phyloP scores from a whole-genome alignment of 2,113 vertebrate genomes.

The Otis tarda region DNA sequence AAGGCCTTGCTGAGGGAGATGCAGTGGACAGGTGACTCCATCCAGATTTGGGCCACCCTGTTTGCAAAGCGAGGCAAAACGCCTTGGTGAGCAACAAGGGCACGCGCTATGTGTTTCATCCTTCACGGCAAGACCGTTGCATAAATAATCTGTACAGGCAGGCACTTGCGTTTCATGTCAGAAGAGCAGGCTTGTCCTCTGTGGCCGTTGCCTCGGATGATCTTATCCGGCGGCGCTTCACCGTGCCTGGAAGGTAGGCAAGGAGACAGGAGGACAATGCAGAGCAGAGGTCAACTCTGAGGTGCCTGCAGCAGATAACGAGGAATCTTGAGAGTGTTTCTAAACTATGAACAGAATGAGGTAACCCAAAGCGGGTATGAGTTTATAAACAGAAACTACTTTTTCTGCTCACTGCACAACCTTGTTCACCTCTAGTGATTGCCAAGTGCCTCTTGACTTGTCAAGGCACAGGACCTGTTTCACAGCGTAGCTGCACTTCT shows the following conservation, averaged over 20 bases:
- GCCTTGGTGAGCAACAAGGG: background rate
- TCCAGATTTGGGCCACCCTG: background rate
- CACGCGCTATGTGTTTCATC: fast-evolving
- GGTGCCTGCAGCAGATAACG: background rate
- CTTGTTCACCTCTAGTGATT: fast-evolving
- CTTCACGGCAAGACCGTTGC: background rate
- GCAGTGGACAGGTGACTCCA: fast-evolving
- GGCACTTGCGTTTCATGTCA: background rate
- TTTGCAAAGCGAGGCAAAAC: fast-evolving
- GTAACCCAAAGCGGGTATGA: background rate
- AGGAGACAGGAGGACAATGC: background rate
- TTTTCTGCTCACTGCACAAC: background rate
- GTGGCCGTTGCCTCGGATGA: fast-evolving
- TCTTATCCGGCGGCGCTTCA: background rate
- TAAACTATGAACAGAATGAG: background rate
- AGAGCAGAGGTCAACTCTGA: conserved; percentile 36
- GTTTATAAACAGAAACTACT: background rate
- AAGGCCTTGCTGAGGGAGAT: background rate
- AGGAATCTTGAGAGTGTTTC: background rate
- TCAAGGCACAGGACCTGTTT: background rate
- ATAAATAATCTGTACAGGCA: background rate
- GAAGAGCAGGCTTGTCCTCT: background rate
- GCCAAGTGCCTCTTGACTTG: background rate
- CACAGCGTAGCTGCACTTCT: fast-evolving
- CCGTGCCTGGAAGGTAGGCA: background rate